Percentiles rank a stretch among this genome's conserved stretches.
Evolutionary conservation across 2,113 vertebrate genomes (phyloP).

Genomic region (Salminus brasiliensis): DNA sequence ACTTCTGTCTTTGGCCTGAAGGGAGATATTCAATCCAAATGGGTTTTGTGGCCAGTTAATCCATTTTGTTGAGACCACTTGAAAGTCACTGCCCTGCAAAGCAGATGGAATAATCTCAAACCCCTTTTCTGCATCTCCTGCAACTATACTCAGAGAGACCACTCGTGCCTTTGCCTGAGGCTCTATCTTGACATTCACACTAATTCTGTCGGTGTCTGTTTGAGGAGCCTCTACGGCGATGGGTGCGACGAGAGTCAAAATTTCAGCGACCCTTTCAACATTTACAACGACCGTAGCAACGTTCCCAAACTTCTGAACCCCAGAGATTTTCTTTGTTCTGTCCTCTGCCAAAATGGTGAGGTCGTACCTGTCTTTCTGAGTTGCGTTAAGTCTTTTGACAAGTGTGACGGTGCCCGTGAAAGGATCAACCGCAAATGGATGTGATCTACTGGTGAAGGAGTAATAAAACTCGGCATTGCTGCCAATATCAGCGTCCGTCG

Average conservation of each 20-base stretch:
- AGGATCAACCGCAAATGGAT: conserved; percentile 85
- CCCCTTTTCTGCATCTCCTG: conserved; percentile 82
- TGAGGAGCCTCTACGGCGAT: conserved; percentile 65
- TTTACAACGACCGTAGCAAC: conserved; percentile 80
- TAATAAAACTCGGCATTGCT: conserved; percentile 93
- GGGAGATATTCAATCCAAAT: conserved; percentile 88
- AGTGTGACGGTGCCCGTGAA: conserved; percentile 85
- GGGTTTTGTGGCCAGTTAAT: conserved; percentile 84
- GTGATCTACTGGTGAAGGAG: conserved; percentile 79
- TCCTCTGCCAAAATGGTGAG: conserved; percentile 92
- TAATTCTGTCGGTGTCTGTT: conserved; percentile 66
- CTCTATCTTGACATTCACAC: conserved; percentile 79
- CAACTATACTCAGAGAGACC: conserved; percentile 82
- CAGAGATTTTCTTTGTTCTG: conserved; percentile 87
- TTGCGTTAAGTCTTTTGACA: conserved; percentile 82
- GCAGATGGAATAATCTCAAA: conserved; percentile 85
- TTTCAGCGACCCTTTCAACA: conserved; percentile 76
- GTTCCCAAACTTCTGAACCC: conserved; percentile 87
- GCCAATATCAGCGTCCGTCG: conserved; percentile 91
- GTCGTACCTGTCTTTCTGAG: conserved; percentile 76
- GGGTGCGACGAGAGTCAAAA: conserved; percentile 74
- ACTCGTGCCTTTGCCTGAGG: conserved; percentile 70
- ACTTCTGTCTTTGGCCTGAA: conserved; percentile 84
- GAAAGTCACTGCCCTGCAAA: conserved; percentile 79
- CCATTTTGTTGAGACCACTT: conserved; percentile 83